These are phyloP conservation scores for Charadrius vociferus DNA, from an alignment of 2,113 vertebrate genomes.

Conservation along the genomic window DNA sequence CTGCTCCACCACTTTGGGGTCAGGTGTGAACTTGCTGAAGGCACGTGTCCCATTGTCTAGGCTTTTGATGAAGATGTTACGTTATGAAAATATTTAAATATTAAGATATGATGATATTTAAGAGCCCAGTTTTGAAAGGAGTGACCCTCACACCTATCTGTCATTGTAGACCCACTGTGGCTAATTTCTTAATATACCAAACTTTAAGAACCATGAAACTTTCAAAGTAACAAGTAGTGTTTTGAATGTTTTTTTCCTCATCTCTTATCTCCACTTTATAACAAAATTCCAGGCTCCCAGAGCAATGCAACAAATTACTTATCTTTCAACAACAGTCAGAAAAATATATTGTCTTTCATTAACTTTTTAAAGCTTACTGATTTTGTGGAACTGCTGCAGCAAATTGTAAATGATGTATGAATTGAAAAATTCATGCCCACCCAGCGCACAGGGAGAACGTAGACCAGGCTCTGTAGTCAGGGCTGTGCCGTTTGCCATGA, in stretches of 20 bases:
- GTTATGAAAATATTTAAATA: not conserved
- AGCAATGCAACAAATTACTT: not conserved
- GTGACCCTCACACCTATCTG: not conserved
- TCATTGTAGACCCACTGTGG: not conserved
- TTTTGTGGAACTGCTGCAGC: not conserved
- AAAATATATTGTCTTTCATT: slow-evolving; percentile 11
- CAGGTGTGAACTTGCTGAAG: not conserved
- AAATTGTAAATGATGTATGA: slow-evolving; percentile 1
- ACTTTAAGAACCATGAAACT: not conserved
- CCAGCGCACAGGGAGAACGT: not conserved
- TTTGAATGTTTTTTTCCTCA: not conserved
- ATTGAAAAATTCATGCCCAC: not conserved
- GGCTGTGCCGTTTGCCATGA: not conserved
- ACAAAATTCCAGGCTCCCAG: not conserved
- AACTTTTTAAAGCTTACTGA: slow-evolving; percentile 13
- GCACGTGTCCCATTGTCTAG: not conserved
- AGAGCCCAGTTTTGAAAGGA: not conserved
- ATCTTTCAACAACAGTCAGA: not conserved
- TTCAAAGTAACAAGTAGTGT: not conserved
- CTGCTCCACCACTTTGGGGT: not conserved
- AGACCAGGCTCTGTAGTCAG: not conserved
- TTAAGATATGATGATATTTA: not conserved
- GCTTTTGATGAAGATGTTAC: not conserved
- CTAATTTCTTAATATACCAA: not conserved
- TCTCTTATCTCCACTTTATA: not conserved